Percentiles rank a stretch among this genome's conserved stretches.
Conservation (phyloP, 2,113 vertebrate genomes). For the Indicator indicator region DNA sequence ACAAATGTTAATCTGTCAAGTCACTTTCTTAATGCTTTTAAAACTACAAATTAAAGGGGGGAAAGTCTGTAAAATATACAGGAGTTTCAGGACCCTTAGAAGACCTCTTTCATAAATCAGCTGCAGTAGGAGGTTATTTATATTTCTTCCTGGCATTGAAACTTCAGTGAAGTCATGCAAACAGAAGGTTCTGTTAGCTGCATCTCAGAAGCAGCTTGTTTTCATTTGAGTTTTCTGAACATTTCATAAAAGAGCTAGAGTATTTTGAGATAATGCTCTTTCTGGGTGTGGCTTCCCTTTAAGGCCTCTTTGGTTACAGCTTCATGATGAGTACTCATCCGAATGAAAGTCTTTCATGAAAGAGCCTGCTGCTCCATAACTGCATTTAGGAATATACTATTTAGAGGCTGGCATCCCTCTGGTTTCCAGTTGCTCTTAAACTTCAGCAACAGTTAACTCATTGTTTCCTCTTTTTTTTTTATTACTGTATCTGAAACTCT, state of each 20-base stretch:
- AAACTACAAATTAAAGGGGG: neutral
- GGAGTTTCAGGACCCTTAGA: neutral
- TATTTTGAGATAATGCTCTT: neutral
- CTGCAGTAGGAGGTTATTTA: neutral
- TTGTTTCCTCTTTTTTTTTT: neutral
- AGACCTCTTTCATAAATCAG: neutral
- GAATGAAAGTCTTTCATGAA: neutral
- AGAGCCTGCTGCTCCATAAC: neutral
- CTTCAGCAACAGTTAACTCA: neutral
- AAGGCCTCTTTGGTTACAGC: neutral
- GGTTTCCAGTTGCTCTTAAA: neutral
- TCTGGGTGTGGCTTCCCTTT: neutral
- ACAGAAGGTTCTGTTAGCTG: neutral
- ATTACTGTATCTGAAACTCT: neutral
- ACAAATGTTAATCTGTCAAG: neutral
- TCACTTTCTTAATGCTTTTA: neutral
- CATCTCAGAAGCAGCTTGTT: neutral
- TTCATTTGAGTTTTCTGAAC: neutral
- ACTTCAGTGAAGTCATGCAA: neutral
- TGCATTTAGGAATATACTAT: rapidly evolving
- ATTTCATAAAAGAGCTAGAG: rapidly evolving
- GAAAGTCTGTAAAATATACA: neutral
- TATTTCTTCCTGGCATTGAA: neutral
- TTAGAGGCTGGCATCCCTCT: neutral
- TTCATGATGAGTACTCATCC: neutral